These are phyloP conservation scores for Neodiprion lecontei DNA, from an alignment of 1,140 invertebrate genomes.

Conservation along the genomic window DNA sequence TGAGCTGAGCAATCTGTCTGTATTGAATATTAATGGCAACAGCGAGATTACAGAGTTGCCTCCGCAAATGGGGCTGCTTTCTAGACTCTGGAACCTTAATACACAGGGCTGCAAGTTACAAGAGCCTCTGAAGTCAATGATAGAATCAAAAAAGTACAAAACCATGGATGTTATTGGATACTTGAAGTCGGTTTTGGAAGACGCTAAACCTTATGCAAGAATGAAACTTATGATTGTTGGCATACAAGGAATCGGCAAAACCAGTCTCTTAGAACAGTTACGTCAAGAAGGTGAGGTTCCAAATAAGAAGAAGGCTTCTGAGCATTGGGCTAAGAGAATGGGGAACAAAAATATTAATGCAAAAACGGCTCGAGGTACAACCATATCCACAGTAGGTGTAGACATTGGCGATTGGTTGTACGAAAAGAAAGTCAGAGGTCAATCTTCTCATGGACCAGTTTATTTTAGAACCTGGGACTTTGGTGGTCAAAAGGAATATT, in stretches of 20 bases:
- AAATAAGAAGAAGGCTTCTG: conserved; percentile 76
- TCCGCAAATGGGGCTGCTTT: conserved; percentile 92
- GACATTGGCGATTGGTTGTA: conserved; percentile 96
- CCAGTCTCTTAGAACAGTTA: conserved; percentile 88
- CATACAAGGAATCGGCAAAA: conserved; percentile 82
- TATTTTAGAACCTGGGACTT: conserved; percentile 99
- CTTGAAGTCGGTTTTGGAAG: conserved; percentile 87
- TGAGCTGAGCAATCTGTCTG: conserved; percentile 87
- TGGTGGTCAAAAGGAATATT: conserved; percentile 96
- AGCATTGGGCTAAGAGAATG: conserved; percentile 95
- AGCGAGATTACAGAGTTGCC: conserved; percentile 86
- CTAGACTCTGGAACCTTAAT: conserved; percentile 94
- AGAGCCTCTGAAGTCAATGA: conserved; percentile 91
- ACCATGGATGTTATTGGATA: conserved; percentile 97
- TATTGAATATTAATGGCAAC: conserved; percentile 94
- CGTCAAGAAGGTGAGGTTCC: conserved; percentile 83
- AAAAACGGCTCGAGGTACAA: conserved; percentile 78
- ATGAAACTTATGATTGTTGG: conserved; percentile 99
- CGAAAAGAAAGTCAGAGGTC: conserved; percentile 78
- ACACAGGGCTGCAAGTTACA: conserved; percentile 87
- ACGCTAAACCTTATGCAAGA: conserved; percentile 91
- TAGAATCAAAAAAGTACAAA: conserved; percentile 91
- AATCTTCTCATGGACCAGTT: conserved; percentile 83
- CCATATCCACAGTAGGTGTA: conserved; percentile 94
- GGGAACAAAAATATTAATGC: conserved; percentile 84